These are phyloP conservation scores for Melanotus villosus DNA, from an alignment of 2,888 invertebrate genomes.

Conservation along the genomic window DNA sequence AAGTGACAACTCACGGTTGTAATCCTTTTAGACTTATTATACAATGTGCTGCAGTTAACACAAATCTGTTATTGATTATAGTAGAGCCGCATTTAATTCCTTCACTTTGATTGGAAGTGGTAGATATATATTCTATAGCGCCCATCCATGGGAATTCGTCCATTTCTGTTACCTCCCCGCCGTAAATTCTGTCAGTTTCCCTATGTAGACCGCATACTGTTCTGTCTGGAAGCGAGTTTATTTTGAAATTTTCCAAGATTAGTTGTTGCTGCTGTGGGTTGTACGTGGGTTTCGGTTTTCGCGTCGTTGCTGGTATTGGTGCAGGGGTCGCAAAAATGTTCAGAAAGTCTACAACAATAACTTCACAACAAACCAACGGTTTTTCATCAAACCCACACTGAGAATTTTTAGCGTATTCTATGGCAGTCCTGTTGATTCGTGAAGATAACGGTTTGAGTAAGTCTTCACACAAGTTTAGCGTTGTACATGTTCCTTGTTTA, in stretches of 20 bases:
- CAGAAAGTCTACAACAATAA: too few species aligned
- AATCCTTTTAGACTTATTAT: constrained; percentile 20
- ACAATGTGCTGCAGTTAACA: constrained; percentile 69
- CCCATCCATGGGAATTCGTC: constrained; percentile 68
- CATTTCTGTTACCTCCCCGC: constrained; percentile 60
- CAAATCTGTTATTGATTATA: constrained; percentile 67
- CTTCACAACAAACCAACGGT: constrained; percentile 65
- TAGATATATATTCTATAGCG: constrained; percentile 64
- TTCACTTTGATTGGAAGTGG: constrained; percentile 15
- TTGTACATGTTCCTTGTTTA: constrained; percentile 64
- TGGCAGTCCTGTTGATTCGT: constrained; percentile 8
- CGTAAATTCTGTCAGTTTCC: constrained; percentile 37
- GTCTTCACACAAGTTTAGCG: constrained; percentile 65
- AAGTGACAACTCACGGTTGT: constrained; percentile 34
- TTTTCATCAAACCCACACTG: constrained; percentile 69
- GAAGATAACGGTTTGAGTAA: constrained; percentile 62
- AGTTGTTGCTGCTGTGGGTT: too few species aligned
- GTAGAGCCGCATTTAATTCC: constrained; percentile 64
- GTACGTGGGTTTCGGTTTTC: too few species aligned
- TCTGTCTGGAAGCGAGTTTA: constrained; percentile 31
- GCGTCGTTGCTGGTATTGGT: too few species aligned
- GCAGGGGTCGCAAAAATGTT: too few species aligned
- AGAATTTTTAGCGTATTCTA: constrained; percentile 65
- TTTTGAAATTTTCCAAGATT: constrained; percentile 9
- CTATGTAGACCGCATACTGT: constrained; percentile 34